Conservation (phyloP, 2,888 invertebrate genomes). For the Metallyticus violacea region DNA sequence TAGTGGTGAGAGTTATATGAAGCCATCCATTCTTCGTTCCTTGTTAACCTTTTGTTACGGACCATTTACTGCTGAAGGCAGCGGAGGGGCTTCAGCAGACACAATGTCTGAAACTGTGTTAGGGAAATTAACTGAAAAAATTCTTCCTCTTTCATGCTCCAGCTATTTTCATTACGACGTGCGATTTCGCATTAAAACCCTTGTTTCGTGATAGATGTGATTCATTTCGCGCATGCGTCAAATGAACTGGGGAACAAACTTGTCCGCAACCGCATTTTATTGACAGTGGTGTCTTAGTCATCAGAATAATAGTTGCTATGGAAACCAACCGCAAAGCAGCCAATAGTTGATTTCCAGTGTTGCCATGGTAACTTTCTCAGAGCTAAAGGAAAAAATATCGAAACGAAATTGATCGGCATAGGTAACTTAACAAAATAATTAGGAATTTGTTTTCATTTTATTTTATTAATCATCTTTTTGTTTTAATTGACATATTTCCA, state of each 20-base stretch:
- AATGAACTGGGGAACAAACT: no score
- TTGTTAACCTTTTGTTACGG: conserved; percentile 7
- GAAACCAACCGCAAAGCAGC: no score
- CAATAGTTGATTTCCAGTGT: no score
- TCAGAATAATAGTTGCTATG: no score
- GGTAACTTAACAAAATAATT: no score
- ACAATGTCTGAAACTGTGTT: not conserved
- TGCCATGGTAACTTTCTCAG: no score
- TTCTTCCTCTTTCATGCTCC: not conserved
- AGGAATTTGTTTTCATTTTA: no score
- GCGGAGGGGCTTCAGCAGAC: not conserved
- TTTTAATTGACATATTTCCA: no score
- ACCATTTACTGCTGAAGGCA: not conserved
- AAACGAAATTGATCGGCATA: no score
- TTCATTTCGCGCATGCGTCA: not conserved
- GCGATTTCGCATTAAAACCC: not conserved
- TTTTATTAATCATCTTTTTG: no score
- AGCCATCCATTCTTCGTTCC: not conserved
- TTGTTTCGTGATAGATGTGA: not conserved
- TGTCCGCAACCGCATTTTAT: not conserved
- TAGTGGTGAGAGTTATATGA: not conserved
- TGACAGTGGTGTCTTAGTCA: not conserved
- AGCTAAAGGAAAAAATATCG: no score
- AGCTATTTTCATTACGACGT: not conserved
- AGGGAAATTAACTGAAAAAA: not conserved